A percentile compares a stretch with the other conserved stretches of the same genome.
Conservation (phyloP, 2,797 vertebrate species). For the Gastrophryne carolinensis region DNA sequence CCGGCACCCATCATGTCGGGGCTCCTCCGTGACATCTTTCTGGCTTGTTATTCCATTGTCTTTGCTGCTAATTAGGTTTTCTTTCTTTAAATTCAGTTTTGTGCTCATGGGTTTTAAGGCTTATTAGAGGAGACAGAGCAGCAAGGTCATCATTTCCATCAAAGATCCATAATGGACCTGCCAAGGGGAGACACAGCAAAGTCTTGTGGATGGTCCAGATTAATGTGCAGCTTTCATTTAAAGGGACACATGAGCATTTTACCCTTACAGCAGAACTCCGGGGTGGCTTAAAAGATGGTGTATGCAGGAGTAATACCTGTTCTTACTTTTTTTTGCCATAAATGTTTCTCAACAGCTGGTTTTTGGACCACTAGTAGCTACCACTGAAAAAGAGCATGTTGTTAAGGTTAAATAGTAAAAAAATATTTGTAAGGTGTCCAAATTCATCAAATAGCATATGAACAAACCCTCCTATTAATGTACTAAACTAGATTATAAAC, state of each 20-base stretch:
- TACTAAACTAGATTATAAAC: too few relatives aligned
- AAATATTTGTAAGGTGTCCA: too few relatives aligned
- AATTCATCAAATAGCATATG: too few relatives aligned
- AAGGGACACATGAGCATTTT: background rate
- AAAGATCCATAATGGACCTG: conserved; percentile 24
- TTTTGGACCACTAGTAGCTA: too few relatives aligned
- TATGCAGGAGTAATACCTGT: background rate
- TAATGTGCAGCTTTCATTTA: background rate
- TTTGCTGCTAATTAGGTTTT: conserved; percentile 69
- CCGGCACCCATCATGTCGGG: conserved; percentile 52
- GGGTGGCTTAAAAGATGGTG: background rate
- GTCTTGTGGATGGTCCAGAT: background rate
- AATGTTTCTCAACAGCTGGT: background rate
- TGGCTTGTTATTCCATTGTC: conserved; percentile 72
- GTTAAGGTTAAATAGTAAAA: too few relatives aligned
- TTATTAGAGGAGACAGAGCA: conserved; percentile 72
- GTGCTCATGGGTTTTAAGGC: conserved; percentile 76
- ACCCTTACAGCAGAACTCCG: too few relatives aligned
- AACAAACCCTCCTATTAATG: too few relatives aligned
- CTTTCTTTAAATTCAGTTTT: conserved; percentile 63
- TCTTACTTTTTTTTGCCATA: background rate
- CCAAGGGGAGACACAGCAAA: background rate
- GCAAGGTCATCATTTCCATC: conserved; percentile 65
- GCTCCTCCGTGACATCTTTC: conserved; percentile 62
- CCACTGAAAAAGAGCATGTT: too few relatives aligned